Evolutionary conservation across 2,113 vertebrate genomes (phyloP).

Genomic region (Macquaria ambigua): DNA sequence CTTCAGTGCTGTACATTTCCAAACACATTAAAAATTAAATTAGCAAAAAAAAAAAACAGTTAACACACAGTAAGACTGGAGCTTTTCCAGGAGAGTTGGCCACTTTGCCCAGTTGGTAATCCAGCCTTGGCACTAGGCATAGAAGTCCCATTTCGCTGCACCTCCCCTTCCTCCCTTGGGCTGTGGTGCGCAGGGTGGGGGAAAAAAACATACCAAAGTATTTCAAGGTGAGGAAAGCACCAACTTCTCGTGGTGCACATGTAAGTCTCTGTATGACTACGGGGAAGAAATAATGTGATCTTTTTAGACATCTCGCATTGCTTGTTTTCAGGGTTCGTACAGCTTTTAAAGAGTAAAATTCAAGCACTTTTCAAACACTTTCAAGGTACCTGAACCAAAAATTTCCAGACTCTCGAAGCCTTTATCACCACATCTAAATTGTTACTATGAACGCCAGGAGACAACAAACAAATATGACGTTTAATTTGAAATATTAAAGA

Average conservation of each 20-base stretch:
- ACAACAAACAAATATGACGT: too few relatives aligned
- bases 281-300: neutral
- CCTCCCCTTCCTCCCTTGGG: neutral
- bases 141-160: neutral
- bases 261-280: neutral
- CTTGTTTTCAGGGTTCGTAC: neutral
- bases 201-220: neutral
- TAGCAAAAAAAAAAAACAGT: neutral
- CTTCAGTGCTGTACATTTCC: neutral
- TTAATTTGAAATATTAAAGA: too few relatives aligned
- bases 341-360: too few relatives aligned
- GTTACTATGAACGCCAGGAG: too few relatives aligned
- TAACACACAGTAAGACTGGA: neutral
- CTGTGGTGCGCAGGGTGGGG: neutral
- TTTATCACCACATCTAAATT: too few relatives aligned
- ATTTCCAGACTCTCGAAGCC: too few relatives aligned
- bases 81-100: neutral
- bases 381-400: too few relatives aligned
- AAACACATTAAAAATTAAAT: neutral
- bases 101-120: conserved; percentile 1
- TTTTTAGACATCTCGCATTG: neutral
- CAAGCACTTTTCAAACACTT: too few relatives aligned
- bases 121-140: neutral
- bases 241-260: neutral
- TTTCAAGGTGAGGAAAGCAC: neutral